Percentiles rank a stretch among this genome's conserved stretches.
Conservation (phyloP, 2,888 invertebrate genomes). For the Sinohyriopsis cumingii region DNA sequence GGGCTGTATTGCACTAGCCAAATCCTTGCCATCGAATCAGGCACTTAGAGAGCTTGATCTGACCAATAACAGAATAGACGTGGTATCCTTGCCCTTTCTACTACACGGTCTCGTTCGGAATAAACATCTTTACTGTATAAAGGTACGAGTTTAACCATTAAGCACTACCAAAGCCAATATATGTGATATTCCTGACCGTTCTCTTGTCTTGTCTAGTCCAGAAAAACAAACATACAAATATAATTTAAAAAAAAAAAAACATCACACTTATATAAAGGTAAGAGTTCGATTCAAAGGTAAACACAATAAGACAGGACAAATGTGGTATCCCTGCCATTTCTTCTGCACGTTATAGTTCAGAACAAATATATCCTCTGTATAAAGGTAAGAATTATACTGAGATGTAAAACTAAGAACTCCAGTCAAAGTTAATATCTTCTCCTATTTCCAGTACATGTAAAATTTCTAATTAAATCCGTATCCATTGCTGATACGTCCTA, state of each 20-base stretch:
- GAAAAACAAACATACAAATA: too few relatives aligned
- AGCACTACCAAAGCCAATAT: too few relatives aligned
- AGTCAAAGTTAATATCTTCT: too few relatives aligned
- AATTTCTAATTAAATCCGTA: too few relatives aligned
- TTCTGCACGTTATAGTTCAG: conserved; percentile 47
- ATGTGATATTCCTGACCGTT: conserved; percentile 37
- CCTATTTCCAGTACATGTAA: too few relatives aligned
- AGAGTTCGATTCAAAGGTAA: too few relatives aligned
- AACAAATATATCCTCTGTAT: conserved; percentile 43
- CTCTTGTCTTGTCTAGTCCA: conserved; percentile 23
- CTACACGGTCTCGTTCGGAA: conserved; percentile 53
- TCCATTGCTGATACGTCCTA: too few relatives aligned
- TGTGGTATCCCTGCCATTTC: conserved; percentile 42
- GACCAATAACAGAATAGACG: conserved; percentile 59
- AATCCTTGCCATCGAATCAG: conserved; percentile 46
- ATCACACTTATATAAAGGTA: too few relatives aligned
- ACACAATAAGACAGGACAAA: conserved; percentile 45
- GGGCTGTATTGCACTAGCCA: conserved; percentile 55
- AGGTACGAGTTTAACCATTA: conserved; percentile 25
- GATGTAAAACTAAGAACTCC: not conserved
- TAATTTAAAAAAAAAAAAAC: too few relatives aligned
- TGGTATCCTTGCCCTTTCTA: conserved; percentile 46
- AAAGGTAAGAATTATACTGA: conserved; percentile 27
- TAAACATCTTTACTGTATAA: conserved; percentile 33
- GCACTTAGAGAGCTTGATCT: conserved; percentile 50